These are phyloP conservation scores for Calameuta idolon DNA, from an alignment of 2,888 invertebrate species.

Conservation along the genomic window DNA sequence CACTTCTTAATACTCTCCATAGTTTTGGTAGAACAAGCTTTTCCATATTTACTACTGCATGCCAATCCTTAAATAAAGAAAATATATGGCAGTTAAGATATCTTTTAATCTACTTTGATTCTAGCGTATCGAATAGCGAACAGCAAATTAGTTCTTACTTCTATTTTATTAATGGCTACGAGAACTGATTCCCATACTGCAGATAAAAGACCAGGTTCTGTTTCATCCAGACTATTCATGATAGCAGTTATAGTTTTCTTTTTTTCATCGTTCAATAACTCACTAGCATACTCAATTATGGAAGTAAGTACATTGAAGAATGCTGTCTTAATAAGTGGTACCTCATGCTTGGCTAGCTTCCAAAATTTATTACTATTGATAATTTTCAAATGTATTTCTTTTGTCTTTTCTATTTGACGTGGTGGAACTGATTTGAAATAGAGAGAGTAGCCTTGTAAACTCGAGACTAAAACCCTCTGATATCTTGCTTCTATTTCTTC, in stretches of 20 bases:
- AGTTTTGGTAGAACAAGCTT: conserved; percentile 81
- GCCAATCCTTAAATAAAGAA: conserved; percentile 74
- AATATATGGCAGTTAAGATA: background rate
- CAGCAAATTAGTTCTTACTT: conserved; percentile 62
- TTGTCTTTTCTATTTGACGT: conserved; percentile 69
- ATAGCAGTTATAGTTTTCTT: conserved; percentile 71
- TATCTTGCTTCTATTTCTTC: conserved; percentile 80
- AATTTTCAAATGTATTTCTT: conserved; percentile 70
- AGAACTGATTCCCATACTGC: conserved; percentile 83
- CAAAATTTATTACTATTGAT: conserved; percentile 77
- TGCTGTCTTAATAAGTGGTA: conserved; percentile 70
- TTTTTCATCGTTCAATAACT: conserved; percentile 71
- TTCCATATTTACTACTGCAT: conserved; percentile 77
- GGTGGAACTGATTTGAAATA: conserved; percentile 72
- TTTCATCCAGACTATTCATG: conserved; percentile 77
- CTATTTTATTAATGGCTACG: conserved; percentile 71
- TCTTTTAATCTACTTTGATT: background rate
- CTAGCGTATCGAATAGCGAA: conserved; percentile 7
- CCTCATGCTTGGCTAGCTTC: conserved; percentile 75
- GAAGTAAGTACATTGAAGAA: conserved; percentile 78
- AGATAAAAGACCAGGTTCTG: conserved; percentile 75
- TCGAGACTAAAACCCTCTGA: conserved; percentile 74
- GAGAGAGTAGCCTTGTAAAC: conserved; percentile 75
- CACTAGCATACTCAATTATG: conserved; percentile 72
- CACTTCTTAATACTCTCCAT: conserved; percentile 75